Evolutionary conservation across 2,888 invertebrate species (phyloP).

Genomic region (Thelaira solivaga): DNA sequence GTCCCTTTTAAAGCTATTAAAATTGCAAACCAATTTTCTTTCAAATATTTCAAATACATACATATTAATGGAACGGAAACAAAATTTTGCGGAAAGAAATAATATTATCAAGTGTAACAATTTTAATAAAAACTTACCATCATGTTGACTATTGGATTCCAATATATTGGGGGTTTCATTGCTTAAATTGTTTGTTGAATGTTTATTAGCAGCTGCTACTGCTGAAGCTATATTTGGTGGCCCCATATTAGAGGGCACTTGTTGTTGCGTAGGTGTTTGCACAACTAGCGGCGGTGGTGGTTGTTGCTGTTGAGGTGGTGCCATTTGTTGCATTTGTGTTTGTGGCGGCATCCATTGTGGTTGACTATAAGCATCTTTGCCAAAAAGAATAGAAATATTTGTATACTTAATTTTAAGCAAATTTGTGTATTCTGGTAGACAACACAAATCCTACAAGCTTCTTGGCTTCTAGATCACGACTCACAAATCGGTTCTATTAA

Average conservation of each 20-base stretch:
- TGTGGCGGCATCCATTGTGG: slow-evolving; percentile 69
- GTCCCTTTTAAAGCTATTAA: slow-evolving; percentile 19
- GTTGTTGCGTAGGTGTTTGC: slow-evolving; percentile 34
- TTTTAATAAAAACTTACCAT: slow-evolving; percentile 70
- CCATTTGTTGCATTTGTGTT: slow-evolving; percentile 55
- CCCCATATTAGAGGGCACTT: slow-evolving; percentile 41
- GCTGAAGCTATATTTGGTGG: slow-evolving; percentile 49
- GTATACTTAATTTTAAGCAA: too few species aligned
- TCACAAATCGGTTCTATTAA: too few species aligned
- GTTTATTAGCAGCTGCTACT: background rate
- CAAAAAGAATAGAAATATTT: background rate
- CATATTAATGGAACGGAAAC: background rate
- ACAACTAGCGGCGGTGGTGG: slow-evolving; percentile 58
- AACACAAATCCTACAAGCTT: too few species aligned
- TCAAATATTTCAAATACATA: background rate
- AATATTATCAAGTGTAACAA: background rate
- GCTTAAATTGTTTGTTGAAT: slow-evolving; percentile 31
- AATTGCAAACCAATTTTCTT: slow-evolving; percentile 5
- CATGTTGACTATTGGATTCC: slow-evolving; percentile 69
- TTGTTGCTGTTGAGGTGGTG: slow-evolving; percentile 51
- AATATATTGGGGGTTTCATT: slow-evolving; percentile 60
- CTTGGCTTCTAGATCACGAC: too few species aligned
- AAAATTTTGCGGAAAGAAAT: background rate
- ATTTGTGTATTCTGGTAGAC: too few species aligned
- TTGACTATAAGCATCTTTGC: slow-evolving; percentile 68